Conservation (phyloP, 1,140 invertebrate genomes). For the Phenacoccus solenopsis region DNA sequence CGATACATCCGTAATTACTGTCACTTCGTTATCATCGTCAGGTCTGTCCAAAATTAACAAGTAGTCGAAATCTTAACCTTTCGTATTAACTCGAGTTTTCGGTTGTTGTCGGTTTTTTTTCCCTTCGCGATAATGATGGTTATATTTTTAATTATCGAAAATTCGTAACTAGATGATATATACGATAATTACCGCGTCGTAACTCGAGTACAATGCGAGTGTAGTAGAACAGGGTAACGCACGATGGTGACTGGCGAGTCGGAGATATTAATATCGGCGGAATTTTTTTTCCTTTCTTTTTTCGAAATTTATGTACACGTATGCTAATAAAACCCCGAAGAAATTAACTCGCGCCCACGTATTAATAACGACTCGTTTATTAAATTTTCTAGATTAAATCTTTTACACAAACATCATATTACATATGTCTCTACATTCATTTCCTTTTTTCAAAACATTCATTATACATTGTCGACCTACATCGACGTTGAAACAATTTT, state of each 20-base stretch:
- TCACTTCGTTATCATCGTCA: not conserved
- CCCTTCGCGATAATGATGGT: not conserved
- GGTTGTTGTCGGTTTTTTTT: no score
- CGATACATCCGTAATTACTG: not conserved
- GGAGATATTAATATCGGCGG: no score
- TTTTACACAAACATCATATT: not conserved
- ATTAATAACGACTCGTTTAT: constrained; percentile 3
- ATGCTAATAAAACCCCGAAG: not conserved
- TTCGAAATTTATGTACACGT: no score
- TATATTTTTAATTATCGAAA: not conserved
- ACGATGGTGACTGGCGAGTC: no score
- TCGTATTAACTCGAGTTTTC: not conserved
- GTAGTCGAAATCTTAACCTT: not conserved
- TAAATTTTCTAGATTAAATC: not conserved
- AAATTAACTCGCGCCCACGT: not conserved
- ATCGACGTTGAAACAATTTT: not conserved
- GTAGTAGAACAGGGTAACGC: no score
- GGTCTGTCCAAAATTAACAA: not conserved
- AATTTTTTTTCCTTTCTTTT: not conserved
- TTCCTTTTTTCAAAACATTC: constrained; percentile 3
- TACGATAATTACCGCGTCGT: not conserved
- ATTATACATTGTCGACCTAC: constrained; percentile 1
- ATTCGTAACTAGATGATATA: constrained; percentile 2
- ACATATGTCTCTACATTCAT: not conserved
- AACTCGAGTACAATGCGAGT: no score